Base-by-base conservation (phyloP, 2,797 vertebrate genomes). In the Columba guinea region DNA sequence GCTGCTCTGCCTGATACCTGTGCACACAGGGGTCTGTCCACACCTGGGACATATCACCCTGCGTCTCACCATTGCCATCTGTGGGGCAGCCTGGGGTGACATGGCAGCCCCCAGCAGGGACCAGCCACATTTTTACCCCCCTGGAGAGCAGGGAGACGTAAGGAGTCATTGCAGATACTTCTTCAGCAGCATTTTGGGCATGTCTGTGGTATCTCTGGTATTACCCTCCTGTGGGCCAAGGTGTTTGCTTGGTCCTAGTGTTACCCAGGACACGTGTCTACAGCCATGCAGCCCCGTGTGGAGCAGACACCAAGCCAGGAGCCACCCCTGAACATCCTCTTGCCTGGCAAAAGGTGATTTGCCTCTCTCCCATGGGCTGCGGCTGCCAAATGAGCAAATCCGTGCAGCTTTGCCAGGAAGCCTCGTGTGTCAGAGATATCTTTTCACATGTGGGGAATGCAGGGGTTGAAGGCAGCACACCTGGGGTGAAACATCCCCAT, bases 221-320 rank as follows among this genome's bases (percentile, higher is more conserved):
- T 46, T 44, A 56, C 28, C 30, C 53, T 48, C 59, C 52, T 44
- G 19, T 22, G 23, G 24, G 41, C 35, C 73, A 67, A 64, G 46
- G 41, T 35, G 22, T 67, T 67, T 46, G 28, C 3, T 0, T 32
- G 21, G 59, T 46, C 41, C 55, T 65, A 35, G 28, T 34, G 53
- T 67, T 28, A 71, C 24, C 24, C 28, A 39, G 53, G 49, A 44
- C 51, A 64, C 0, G 2, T 6, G 27, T 23, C 23, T 55, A 56
- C 28, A 73, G 84, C 32, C 30, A 6, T 1, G 6, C 46, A 84
- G 49, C 13, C 41, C 55, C 1, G 1, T 1, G 0, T 21, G 55
- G 56, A 64, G 56, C 56, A 59, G 63, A 70, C 13, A 65, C 10
- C 23, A 39, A 51, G 27, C 11, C 80, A 65, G 68, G 27, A 69